phyloP scores from a whole-genome alignment of 2,888 invertebrate species.

The Nezara viridula region DNA sequence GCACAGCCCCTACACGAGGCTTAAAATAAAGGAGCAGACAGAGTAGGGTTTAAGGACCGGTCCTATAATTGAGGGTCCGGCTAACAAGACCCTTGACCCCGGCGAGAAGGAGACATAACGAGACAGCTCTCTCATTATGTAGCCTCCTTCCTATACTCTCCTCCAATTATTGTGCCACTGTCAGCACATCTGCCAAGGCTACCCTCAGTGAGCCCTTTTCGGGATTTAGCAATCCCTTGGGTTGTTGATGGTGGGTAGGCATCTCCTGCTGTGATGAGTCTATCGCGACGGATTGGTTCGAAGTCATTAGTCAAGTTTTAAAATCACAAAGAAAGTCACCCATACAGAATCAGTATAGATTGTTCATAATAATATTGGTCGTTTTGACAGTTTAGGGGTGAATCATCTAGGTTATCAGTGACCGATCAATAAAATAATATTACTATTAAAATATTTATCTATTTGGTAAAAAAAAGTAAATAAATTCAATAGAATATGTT shows the following conservation, averaged over 20 bases:
- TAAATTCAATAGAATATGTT: no score
- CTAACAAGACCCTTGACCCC: conserved; percentile 49
- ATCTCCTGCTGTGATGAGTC: neutral
- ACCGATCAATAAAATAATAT: no score
- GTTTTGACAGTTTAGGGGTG: no score
- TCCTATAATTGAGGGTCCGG: conserved; percentile 40
- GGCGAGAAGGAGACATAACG: neutral
- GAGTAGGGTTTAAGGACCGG: neutral
- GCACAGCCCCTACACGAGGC: neutral
- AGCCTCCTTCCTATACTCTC: neutral
- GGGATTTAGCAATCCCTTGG: neutral
- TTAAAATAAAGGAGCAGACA: neutral
- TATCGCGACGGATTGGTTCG: neutral
- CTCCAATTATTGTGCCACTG: neutral
- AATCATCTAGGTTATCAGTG: no score
- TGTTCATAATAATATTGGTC: no score
- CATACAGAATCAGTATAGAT: no score
- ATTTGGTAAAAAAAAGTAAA: no score
- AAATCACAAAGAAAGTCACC: neutral
- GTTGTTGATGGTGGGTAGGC: neutral
- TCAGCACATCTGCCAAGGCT: neutral
- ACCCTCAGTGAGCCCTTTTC: neutral
- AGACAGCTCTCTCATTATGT: conserved; percentile 14
- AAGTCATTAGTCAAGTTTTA: neutral
- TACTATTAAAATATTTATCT: no score